phyloP scores from a whole-genome alignment of 2,113 vertebrate species.

The Tachysurus fulvidraco region DNA sequence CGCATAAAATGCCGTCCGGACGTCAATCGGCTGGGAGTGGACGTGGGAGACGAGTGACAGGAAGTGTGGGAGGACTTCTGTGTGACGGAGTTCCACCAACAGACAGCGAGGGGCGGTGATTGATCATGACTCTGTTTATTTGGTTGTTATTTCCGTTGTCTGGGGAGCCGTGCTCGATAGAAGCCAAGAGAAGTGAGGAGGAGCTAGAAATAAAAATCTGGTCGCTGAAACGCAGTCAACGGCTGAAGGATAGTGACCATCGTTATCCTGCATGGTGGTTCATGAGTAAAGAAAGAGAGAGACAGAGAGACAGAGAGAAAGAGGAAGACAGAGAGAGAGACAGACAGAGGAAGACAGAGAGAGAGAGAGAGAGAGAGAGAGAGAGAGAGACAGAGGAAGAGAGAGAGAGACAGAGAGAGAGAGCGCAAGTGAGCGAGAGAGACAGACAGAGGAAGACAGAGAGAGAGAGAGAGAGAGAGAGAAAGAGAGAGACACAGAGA shows the following conservation, averaged over 20 bases:
- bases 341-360: too few relatives aligned
- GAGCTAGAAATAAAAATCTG: neutral
- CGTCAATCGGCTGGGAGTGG: conserved; percentile 40
- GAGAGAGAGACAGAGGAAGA: too few relatives aligned
- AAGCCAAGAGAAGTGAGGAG: neutral
- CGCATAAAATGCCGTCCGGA: neutral
- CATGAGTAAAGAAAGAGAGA: neutral
- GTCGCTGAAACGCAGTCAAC: too few relatives aligned
- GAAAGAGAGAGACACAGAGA: too few relatives aligned
- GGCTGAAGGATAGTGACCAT: too few relatives aligned
- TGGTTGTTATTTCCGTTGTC: neutral
- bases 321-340: too few relatives aligned
- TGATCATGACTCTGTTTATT: neutral
- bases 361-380: too few relatives aligned
- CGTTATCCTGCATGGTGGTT: neutral
- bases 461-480: too few relatives aligned
- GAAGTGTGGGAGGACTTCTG: neutral
- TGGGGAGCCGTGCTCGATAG: neutral
- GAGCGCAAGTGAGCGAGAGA: too few relatives aligned
- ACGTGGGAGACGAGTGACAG: neutral
- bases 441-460: too few relatives aligned
- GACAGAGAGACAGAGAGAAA: too few relatives aligned
- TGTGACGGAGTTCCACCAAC: neutral
- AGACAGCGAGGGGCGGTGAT: neutral
- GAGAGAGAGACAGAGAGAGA: too few relatives aligned